Conservation (phyloP, 30 jellyfish, hydroid and myxozoan genomes). For the Hydractinia echinata region DNA sequence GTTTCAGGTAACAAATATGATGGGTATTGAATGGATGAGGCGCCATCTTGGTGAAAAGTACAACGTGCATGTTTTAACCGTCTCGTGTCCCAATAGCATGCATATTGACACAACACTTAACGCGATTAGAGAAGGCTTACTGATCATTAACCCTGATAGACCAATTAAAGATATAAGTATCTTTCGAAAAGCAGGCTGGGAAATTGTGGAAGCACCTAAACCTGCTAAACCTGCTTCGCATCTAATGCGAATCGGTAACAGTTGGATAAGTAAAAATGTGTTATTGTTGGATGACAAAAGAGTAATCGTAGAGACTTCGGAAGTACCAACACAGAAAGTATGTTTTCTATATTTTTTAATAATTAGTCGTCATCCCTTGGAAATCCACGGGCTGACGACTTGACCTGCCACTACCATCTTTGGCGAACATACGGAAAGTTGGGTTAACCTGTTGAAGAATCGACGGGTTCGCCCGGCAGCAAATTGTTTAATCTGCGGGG, state of each 20-base stretch:
- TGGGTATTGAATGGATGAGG: slow-evolving; percentile 75
- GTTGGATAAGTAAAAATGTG: slow-evolving; percentile 71
- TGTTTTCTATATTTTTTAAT: too few species aligned
- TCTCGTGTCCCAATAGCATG: slow-evolving; percentile 71
- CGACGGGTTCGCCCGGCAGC: too few species aligned
- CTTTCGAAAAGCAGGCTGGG: slow-evolving; percentile 79
- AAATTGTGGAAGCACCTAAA: slow-evolving; percentile 41
- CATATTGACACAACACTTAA: slow-evolving; percentile 79
- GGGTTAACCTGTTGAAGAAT: too few species aligned
- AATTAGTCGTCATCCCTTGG: too few species aligned
- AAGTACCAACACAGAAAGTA: slow-evolving; percentile 56
- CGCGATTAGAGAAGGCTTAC: slow-evolving; percentile 74
- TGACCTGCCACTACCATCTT: too few species aligned
- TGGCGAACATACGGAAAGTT: too few species aligned
- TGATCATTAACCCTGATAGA: slow-evolving; percentile 55
- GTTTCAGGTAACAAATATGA: slow-evolving; percentile 62
- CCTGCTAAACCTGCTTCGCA: slow-evolving; percentile 58
- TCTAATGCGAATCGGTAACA: slow-evolving; percentile 31
- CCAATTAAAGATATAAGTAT: slow-evolving; percentile 47
- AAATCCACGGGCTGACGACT: too few species aligned
- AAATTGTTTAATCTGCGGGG: too few species aligned
- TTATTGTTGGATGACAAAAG: slow-evolving; percentile 85
- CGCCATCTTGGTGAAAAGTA: slow-evolving; percentile 80
- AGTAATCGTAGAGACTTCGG: slow-evolving; percentile 62
- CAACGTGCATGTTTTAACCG: slow-evolving; percentile 48